Percentiles rank a stretch among this genome's conserved stretches.
Evolutionary conservation across 2,888 invertebrate species (phyloP).

Genomic region (Biston stratarius): DNA sequence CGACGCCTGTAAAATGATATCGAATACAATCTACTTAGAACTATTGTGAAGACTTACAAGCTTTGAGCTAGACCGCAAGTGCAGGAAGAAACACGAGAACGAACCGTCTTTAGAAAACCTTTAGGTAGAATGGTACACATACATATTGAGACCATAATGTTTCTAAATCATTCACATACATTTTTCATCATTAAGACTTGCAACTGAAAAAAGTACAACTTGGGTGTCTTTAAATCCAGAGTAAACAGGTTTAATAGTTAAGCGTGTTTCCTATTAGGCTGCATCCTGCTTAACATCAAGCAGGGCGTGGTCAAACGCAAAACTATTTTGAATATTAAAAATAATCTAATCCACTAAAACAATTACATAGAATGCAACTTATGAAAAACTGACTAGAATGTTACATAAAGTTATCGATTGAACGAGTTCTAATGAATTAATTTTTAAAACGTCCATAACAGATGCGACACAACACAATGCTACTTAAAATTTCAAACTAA

Average conservation of each 20-base stretch:
- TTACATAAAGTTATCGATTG: neutral
- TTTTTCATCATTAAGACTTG: neutral
- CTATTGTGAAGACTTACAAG: constrained; percentile 49
- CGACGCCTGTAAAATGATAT: constrained; percentile 24
- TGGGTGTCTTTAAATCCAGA: too few relatives aligned
- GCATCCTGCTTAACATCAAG: too few relatives aligned
- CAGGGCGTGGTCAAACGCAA: too few relatives aligned
- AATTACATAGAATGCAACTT: neutral
- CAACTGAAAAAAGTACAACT: too few relatives aligned
- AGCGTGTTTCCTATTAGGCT: too few relatives aligned
- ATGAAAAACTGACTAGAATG: neutral
- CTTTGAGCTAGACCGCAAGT: constrained; percentile 61
- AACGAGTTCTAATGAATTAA: neutral
- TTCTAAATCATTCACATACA: constrained; percentile 7
- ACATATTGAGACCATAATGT: neutral
- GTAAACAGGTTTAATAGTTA: too few relatives aligned
- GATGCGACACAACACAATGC: constrained; percentile 1
- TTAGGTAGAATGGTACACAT: constrained; percentile 36
- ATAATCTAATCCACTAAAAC: too few relatives aligned
- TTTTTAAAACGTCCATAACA: neutral
- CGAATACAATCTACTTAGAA: constrained; percentile 29
- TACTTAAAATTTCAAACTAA: constrained; percentile 27
- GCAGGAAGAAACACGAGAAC: constrained; percentile 62
- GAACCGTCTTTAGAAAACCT: constrained; percentile 52
- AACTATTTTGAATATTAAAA: neutral